Conservation (phyloP, 2,888 invertebrate species). For the Strigamia maritima region DNA sequence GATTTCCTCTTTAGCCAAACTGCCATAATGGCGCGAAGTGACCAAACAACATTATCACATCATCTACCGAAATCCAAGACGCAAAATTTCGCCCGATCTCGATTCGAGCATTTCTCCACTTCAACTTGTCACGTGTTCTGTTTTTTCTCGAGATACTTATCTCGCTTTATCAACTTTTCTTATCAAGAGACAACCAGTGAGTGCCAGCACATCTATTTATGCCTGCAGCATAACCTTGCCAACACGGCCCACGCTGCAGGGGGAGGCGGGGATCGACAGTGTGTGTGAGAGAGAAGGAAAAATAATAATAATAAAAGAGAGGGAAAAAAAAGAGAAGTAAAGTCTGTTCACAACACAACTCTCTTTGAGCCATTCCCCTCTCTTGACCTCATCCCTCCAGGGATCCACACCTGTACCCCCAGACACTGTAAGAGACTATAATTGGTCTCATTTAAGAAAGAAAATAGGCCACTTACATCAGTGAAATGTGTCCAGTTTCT, state of each 20-base stretch:
- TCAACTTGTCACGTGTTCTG: slow-evolving; percentile 15
- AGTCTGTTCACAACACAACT: neutral
- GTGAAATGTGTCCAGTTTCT: slow-evolving; percentile 15
- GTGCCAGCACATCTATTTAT: slow-evolving; percentile 15
- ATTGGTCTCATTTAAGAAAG: slow-evolving; percentile 7
- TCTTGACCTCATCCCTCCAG: slow-evolving; percentile 10
- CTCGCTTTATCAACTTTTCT: slow-evolving; percentile 15
- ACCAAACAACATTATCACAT: slow-evolving; percentile 10
- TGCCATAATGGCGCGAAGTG: slow-evolving; percentile 15
- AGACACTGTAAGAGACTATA: neutral
- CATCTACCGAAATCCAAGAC: slow-evolving; percentile 9
- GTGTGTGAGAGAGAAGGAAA: neutral
- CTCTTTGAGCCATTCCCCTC: slow-evolving; percentile 9
- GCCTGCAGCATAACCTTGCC: slow-evolving; percentile 15
- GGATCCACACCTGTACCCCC: slow-evolving; percentile 15
- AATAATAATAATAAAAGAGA: neutral
- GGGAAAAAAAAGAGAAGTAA: neutral
- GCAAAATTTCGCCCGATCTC: neutral
- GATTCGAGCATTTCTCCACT: neutral
- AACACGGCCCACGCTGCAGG: slow-evolving; percentile 5
- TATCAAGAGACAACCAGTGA: slow-evolving; percentile 15
- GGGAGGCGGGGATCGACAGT: neutral
- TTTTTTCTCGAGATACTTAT: slow-evolving; percentile 10
- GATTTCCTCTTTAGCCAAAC: slow-evolving; percentile 36
- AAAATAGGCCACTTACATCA: slow-evolving; percentile 15